Evolutionary conservation across 2,797 vertebrate genomes (phyloP).

Genomic region (Austrolebias charrua): DNA sequence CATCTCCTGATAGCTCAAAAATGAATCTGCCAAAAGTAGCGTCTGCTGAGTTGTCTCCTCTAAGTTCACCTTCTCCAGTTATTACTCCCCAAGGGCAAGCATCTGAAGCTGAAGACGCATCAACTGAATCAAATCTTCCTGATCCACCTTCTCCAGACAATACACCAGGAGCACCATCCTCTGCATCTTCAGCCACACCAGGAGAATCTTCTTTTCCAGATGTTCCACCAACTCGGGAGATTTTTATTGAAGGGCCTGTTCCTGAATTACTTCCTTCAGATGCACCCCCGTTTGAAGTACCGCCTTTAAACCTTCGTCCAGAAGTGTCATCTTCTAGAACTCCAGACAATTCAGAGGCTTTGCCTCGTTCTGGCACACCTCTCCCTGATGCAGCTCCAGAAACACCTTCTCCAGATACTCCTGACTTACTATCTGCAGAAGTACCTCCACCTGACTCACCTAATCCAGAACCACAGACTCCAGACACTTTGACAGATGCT

Average conservation of each 20-base stretch:
- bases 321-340: background rate
- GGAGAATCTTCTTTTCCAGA: background rate
- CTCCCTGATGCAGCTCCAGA: background rate
- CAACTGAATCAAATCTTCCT: background rate
- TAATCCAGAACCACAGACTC: background rate
- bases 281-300: background rate
- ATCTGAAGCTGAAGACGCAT: constrained; percentile 1
- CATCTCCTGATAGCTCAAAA: background rate
- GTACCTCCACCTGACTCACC: constrained; percentile 2
- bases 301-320: background rate
- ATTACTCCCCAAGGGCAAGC: background rate
- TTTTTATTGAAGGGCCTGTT: background rate
- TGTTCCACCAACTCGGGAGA: background rate
- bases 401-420: constrained; percentile 1
- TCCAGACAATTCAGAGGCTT: background rate
- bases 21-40: background rate
- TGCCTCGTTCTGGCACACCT: background rate
- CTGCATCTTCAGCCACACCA: background rate
- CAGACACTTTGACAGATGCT: background rate
- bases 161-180: background rate
- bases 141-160: constrained; percentile 5
- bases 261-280: background rate
- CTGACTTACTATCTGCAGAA: constrained; percentile 8
- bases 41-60: background rate
- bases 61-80: constrained; percentile 5